phyloP scores from a whole-genome alignment of 92 coral and sea anemone genomes.

The Metridium senile region DNA sequence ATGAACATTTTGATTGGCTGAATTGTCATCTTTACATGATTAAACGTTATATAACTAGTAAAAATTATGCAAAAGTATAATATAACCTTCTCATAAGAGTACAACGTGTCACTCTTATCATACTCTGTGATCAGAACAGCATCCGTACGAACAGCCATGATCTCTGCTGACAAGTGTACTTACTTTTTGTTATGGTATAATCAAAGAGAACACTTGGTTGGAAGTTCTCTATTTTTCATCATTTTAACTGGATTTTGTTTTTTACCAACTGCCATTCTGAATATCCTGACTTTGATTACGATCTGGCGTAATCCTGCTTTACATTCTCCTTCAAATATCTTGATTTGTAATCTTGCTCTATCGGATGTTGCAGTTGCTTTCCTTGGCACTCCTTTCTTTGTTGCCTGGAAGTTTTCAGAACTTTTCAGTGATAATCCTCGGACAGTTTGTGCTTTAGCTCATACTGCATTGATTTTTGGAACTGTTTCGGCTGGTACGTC shows the following conservation, averaged over 20 bases:
- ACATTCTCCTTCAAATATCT: slow-evolving; percentile 2
- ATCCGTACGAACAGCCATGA: no score
- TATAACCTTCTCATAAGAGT: no score
- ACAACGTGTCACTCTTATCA: no score
- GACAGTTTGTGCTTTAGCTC: background rate
- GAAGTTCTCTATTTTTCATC: background rate
- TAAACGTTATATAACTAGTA: no score
- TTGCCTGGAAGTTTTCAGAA: background rate
- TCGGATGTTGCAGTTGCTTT: slow-evolving; percentile 12
- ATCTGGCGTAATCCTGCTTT: slow-evolving; percentile 8
- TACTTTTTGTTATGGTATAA: background rate
- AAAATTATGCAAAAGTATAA: no score
- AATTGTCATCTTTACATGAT: no score
- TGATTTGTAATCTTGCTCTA: slow-evolving; percentile 10
- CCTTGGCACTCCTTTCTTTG: background rate
- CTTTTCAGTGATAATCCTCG: background rate
- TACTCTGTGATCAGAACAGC: no score
- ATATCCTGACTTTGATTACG: background rate
- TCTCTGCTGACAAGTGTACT: background rate
- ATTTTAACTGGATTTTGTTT: background rate
- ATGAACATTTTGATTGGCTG: no score
- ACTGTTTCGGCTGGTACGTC: background rate
- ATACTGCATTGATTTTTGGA: background rate
- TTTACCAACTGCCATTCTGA: background rate
- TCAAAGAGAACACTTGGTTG: background rate